Base-by-base conservation (phyloP, 2,113 vertebrate genomes). In the Microcebus murinus region DNA sequence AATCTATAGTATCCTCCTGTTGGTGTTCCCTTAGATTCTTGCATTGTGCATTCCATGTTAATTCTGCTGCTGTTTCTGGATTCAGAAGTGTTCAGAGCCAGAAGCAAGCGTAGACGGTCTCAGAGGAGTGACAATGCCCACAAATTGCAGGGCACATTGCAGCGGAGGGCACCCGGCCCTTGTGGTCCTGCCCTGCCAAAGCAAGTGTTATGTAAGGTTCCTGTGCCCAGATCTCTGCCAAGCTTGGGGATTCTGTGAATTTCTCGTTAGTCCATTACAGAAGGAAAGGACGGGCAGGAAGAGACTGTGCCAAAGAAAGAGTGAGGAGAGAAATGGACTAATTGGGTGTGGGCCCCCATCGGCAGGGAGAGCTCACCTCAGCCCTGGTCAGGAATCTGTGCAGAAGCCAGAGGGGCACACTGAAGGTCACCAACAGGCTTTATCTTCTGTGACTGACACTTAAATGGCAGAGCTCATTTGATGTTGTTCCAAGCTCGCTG, bases 371-470 rank as follows among this genome's bases (percentile, higher is more conserved):
- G 4, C 45, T 45, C 50, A 70, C 50, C 31, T 85, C 48, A 89
- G 48, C 45, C 55, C 17, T 2, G 21, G 57, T 63, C 34, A 94
- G 96, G 52, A 97, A 96, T 97, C 87, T 82, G 65, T 59, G 39
- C 83, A 67, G 90, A 95, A 98, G 90, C 96, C 91, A 74, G 89
- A 82, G 94, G 93, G 95, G 27, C 92, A 94, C 71, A 68, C 52
- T 67, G 42, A 36, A 94, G 96, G 89, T 97, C 68, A 91, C 97
- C 84, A 34, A 8, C 3, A 96, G 96, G 95, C 90, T 96, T 98
- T 97, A 96, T 98, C 97, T 97, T 97, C 81, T 81, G 77, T 5
- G 73, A 92, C 82, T 96, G 82, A 94, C 93, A 96, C 76, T 96
- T 97, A 92, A 96, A 87, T 86, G 45, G 68, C 77, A 88, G 68